Conservation (phyloP, 2,888 invertebrate genomes). For the Phyto melanocephala region DNA sequence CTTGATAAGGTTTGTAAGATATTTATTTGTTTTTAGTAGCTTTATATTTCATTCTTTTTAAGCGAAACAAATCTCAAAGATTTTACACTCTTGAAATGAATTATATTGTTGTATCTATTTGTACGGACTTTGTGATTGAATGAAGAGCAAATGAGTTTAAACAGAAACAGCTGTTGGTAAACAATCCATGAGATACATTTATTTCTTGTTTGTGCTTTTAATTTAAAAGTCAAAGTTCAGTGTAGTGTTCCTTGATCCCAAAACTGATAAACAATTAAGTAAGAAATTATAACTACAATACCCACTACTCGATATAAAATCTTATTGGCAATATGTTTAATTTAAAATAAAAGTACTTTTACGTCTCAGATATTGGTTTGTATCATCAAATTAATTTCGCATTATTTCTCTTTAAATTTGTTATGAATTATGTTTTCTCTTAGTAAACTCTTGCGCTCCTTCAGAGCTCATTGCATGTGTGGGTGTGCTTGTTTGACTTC, state of each 20-base stretch:
- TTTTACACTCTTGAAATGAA: background rate
- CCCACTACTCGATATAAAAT: background rate
- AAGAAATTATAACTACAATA: too few species aligned
- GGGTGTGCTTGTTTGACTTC: background rate
- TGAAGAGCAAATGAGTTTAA: background rate
- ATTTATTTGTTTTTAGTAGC: conserved; percentile 1
- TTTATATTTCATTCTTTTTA: conserved; percentile 6
- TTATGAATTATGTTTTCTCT: background rate
- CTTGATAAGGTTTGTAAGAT: too few species aligned
- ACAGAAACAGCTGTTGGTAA: conserved; percentile 34
- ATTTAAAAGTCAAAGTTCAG: too few species aligned
- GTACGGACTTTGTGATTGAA: background rate
- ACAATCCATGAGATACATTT: background rate
- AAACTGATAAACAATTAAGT: background rate
- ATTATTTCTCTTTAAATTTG: background rate
- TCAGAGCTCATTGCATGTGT: too few species aligned
- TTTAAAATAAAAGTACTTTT: background rate
- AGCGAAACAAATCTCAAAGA: background rate
- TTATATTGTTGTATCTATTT: too few species aligned
- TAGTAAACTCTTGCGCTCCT: background rate
- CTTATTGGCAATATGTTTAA: background rate
- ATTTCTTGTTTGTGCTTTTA: too few species aligned
- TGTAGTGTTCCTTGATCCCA: background rate
- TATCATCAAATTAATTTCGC: background rate
- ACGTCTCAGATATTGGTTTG: background rate